Conservation (phyloP, 2,888 invertebrate species). For the Beris chalybata region DNA sequence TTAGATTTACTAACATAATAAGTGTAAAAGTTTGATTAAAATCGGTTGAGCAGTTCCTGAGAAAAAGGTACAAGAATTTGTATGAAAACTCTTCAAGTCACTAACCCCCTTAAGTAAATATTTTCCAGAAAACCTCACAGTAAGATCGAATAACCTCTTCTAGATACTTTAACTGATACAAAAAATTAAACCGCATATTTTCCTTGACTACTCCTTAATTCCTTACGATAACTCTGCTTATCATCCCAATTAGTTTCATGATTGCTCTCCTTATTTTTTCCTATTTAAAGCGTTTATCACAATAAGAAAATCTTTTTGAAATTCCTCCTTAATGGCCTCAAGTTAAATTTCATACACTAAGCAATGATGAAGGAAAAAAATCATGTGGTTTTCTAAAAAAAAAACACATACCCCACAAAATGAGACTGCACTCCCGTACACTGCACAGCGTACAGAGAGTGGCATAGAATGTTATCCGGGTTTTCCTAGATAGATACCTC, state of each 20-base stretch:
- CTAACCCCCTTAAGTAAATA: too few relatives aligned
- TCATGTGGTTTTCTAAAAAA: constrained; percentile 1
- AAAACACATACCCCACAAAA: background rate
- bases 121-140: too few relatives aligned
- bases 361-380: background rate
- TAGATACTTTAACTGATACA: too few relatives aligned
- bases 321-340: constrained; percentile 1
- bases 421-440: background rate
- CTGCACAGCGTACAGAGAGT: constrained; percentile 1
- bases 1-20: too few relatives aligned
- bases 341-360: constrained; percentile 1
- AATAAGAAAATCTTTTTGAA: constrained; percentile 8
- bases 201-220: too few relatives aligned
- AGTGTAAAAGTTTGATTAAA: too few relatives aligned
- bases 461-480: constrained; percentile 18
- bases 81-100: too few relatives aligned
- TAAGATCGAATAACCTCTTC: too few relatives aligned
- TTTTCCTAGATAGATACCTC: constrained; percentile 9
- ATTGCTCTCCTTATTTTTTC: background rate
- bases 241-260: constrained; percentile 6
- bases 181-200: too few relatives aligned
- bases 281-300: constrained; percentile 15
- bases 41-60: too few relatives aligned
- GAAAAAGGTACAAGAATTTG: too few relatives aligned
- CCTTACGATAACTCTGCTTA: too few relatives aligned